Percentiles rank a stretch among this genome's conserved stretches.
Evolutionary conservation across 2,113 vertebrate species (phyloP).

Genomic region (Barnardius zonarius): DNA sequence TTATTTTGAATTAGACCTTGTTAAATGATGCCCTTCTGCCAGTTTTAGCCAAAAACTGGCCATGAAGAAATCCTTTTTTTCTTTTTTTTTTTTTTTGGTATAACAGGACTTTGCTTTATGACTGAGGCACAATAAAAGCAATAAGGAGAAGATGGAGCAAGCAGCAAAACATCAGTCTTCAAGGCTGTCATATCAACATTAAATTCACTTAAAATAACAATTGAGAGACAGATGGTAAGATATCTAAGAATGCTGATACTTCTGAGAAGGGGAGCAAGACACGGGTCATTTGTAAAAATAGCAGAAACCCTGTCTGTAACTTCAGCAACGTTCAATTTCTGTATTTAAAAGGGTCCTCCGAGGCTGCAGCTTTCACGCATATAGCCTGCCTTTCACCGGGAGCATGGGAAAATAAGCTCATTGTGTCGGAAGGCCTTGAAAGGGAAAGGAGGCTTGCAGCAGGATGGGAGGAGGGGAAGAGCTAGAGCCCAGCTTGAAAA

Average conservation of each 20-base stretch:
- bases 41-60: not conserved
- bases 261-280: conserved; percentile 28
- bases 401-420: conserved; percentile 60
- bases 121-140: not conserved
- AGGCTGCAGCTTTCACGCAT: conserved; percentile 15
- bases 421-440: conserved; percentile 61
- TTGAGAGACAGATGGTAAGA: not conserved
- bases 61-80: not conserved
- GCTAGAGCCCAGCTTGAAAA: conserved; percentile 21
- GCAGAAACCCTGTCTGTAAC: conserved; percentile 17
- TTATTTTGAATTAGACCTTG: not conserved
- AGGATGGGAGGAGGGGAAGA: not conserved
- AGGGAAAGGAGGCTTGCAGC: conserved; percentile 34
- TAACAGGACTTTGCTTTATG: not conserved
- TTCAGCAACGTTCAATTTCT: conserved; percentile 6
- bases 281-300: conserved; percentile 49
- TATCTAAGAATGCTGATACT: conserved; percentile 38
- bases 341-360: conserved; percentile 33
- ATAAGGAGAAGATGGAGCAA: not conserved
- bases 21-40: not conserved
- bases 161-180: not conserved
- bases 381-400: not conserved
- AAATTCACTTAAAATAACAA: not conserved
- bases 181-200: not conserved
- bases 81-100: not conserved